These are phyloP conservation scores for Ceuthmochares aereus DNA, from an alignment of 2,113 vertebrate species.

Conservation along the genomic window DNA sequence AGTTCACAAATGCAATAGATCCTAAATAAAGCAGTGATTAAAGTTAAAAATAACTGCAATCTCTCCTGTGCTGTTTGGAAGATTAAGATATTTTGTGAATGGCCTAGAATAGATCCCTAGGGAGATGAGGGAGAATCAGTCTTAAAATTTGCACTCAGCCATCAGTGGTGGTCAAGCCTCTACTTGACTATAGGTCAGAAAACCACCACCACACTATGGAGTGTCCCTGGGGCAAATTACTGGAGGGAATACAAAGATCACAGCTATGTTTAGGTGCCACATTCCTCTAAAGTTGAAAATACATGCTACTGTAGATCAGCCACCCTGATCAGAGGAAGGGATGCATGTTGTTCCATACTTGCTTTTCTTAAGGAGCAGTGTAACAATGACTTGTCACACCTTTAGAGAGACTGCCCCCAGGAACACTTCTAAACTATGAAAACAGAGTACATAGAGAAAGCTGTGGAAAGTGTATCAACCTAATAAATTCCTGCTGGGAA, in stretches of 20 bases:
- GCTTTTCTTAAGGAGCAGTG: neutral
- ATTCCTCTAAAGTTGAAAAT: neutral
- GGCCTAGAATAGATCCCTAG: neutral
- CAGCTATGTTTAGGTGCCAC: neutral
- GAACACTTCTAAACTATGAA: neutral
- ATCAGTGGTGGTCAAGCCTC: neutral
- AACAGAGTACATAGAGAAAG: neutral
- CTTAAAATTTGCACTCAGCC: neutral
- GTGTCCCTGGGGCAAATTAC: neutral
- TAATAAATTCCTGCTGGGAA: neutral
- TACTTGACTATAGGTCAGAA: neutral
- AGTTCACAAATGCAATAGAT: neutral
- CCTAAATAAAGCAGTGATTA: neutral
- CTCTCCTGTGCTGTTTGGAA: neutral
- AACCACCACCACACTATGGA: neutral
- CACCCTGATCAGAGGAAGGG: neutral
- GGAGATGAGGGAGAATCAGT: neutral
- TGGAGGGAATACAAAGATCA: neutral
- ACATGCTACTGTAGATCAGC: fast-evolving
- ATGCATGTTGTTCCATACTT: neutral
- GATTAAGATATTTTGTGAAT: neutral
- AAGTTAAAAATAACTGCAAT: neutral
- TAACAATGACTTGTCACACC: neutral
- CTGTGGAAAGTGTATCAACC: neutral
- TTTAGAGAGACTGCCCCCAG: neutral